Conservation (phyloP, 2,113 vertebrate species). For the Shinisaurus crocodilurus region DNA sequence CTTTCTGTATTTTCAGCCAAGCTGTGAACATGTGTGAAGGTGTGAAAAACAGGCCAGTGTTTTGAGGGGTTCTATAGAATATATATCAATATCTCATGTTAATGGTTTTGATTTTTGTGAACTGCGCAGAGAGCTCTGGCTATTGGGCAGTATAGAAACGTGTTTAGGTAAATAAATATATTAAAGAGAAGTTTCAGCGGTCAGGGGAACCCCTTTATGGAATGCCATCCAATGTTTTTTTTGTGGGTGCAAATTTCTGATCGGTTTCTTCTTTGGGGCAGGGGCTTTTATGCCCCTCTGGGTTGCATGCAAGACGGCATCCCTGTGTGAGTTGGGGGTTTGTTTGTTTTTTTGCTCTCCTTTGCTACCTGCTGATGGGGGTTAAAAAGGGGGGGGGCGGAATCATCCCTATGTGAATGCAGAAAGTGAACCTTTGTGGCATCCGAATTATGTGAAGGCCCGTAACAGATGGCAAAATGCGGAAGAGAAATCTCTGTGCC, state of each 20-base stretch:
- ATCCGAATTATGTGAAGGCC: not conserved
- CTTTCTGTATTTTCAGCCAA: not conserved
- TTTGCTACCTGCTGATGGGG: not conserved
- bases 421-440: not conserved
- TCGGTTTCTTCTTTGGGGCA: not conserved
- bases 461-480: not conserved
- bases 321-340: not conserved
- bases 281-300: not conserved
- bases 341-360: not conserved
- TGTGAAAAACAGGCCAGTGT: not conserved
- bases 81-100: no score
- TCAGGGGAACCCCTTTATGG: not conserved
- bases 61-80: not conserved
- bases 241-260: not conserved
- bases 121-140: no score
- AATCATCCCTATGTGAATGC: fast-evolving
- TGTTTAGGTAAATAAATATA: no score
- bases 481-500: not conserved
- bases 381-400: fast-evolving
- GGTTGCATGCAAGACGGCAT: no score
- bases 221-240: not conserved
- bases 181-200: fast-evolving
- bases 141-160: no score
- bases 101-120: not conserved
- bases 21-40: not conserved